Conservation (phyloP, 2,888 invertebrate species). For the Agrotis segetum region DNA sequence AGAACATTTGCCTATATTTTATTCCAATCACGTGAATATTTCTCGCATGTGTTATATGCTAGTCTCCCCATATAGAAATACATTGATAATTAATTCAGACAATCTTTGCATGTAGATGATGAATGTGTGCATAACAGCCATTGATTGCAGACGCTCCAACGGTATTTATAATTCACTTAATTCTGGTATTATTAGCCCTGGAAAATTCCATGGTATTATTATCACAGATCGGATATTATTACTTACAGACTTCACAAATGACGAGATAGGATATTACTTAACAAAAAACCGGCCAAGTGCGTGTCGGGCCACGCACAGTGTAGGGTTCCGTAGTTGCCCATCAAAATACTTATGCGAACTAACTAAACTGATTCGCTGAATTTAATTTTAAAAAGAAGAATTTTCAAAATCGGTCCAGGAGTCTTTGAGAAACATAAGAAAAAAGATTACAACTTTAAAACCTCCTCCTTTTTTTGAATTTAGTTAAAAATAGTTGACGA, state of each 20-base stretch:
- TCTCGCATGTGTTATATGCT: conserved; percentile 21
- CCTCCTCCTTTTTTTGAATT: too few species aligned
- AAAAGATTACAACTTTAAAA: too few species aligned
- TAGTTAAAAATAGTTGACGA: too few species aligned
- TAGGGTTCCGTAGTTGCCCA: too few species aligned
- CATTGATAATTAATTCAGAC: conserved; percentile 34
- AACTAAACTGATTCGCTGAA: too few species aligned
- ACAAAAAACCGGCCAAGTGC: too few species aligned
- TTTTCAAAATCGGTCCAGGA: too few species aligned
- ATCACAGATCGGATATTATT: conserved; percentile 12
- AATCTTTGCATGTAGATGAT: conserved; percentile 24
- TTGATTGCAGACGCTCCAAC: conserved; percentile 15
- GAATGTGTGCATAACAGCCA: conserved; percentile 13
- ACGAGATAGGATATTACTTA: too few species aligned
- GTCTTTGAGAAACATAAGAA: too few species aligned
- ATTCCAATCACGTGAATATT: neutral
- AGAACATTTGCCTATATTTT: conserved; percentile 1
- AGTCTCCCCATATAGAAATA: conserved; percentile 26
- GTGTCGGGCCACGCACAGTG: too few species aligned
- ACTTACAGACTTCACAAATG: neutral
- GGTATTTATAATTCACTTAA: conserved; percentile 36
- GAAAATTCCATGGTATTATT: conserved; percentile 26
- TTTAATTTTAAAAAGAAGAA: too few species aligned
- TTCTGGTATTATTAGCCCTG: conserved; percentile 17
- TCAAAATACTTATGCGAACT: too few species aligned